phyloP scores from a whole-genome alignment of 2,888 invertebrate genomes.

The Rapana venosa region DNA sequence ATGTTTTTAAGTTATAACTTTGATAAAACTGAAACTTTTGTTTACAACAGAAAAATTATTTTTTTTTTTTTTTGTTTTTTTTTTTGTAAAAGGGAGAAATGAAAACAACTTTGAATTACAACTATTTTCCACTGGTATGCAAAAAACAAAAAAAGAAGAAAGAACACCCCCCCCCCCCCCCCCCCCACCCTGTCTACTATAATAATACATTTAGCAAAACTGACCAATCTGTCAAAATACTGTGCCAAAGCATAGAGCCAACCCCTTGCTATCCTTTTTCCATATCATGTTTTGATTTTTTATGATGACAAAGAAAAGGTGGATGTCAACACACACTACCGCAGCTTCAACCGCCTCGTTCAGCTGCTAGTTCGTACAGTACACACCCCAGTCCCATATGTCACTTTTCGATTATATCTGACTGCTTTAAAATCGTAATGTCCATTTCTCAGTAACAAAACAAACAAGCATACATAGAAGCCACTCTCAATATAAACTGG shows the following conservation, averaged over 20 bases:
- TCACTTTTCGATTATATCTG: conserved; percentile 86
- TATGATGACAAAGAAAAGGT: background rate
- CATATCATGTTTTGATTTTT: background rate
- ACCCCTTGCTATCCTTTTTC: background rate
- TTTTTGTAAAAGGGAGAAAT: too few species aligned
- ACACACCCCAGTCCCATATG: conserved; percentile 91
- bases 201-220: too few species aligned
- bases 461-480: background rate
- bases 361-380: conserved; percentile 89
- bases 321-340: conserved; percentile 79
- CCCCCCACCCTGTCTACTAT: too few species aligned
- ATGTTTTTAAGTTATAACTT: background rate
- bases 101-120: too few species aligned
- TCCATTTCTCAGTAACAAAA: background rate
- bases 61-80: too few species aligned
- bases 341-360: conserved; percentile 87
- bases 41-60: too few species aligned
- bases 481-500: too few species aligned
- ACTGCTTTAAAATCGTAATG: conserved; percentile 15
- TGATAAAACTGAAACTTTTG: background rate
- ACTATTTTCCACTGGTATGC: too few species aligned
- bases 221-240: too few species aligned
- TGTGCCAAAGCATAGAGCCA: too few species aligned
- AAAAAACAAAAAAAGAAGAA: too few species aligned
- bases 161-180: too few species aligned